phyloP scores from a whole-genome alignment of 2,797 vertebrate species.

The Fringilla coelebs region DNA sequence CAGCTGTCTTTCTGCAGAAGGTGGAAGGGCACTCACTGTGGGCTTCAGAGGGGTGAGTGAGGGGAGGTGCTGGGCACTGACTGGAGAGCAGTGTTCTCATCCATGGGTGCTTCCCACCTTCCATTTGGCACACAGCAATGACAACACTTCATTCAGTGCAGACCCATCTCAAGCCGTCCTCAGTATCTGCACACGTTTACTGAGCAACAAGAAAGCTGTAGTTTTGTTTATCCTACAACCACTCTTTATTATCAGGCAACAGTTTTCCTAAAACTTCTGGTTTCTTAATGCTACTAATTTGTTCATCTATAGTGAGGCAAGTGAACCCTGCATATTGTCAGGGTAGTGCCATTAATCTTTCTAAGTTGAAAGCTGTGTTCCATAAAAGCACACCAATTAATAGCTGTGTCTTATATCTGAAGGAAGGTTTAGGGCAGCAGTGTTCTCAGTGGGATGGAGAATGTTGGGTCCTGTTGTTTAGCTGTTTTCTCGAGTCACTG shows the following conservation, averaged over 20 bases:
- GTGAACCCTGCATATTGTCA: not conserved
- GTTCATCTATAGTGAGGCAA: not conserved
- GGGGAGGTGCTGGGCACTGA: not conserved
- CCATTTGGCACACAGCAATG: not conserved
- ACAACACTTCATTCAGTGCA: not conserved
- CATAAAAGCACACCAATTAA: not conserved
- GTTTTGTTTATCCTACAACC: not conserved
- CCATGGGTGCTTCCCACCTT: not conserved
- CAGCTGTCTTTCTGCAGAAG: accelerated
- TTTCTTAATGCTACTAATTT: not conserved
- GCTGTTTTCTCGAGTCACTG: not conserved
- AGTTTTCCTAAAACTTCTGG: not conserved
- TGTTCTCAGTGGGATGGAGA: not conserved
- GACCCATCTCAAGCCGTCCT: not conserved
- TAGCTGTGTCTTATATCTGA: not conserved
- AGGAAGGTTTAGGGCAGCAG: not conserved
- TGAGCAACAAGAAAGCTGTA: not conserved
- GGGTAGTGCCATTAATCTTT: not conserved
- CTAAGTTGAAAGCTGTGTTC: not conserved
- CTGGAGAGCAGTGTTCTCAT: not conserved
- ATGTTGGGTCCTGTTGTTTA: not conserved
- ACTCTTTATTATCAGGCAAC: not conserved
- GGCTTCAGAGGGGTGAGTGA: not conserved
- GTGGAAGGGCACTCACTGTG: not conserved
- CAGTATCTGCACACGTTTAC: not conserved